Evolutionary conservation across 2,797 vertebrate species (phyloP).

Genomic region (Halcyon smyrnensis): DNA sequence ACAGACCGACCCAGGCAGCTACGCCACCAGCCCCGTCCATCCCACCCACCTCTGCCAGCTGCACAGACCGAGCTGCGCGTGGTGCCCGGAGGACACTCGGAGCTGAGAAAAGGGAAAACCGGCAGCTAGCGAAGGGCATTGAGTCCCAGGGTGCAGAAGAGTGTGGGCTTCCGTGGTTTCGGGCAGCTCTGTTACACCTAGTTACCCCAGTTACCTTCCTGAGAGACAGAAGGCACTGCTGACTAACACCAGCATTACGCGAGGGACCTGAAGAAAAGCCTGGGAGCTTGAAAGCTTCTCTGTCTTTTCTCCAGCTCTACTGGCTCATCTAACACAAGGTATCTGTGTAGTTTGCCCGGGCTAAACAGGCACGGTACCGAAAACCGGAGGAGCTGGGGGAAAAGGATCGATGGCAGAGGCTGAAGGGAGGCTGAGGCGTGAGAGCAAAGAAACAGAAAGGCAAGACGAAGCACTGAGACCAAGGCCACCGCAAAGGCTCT

Average conservation of each 20-base stretch:
- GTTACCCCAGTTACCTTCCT: not conserved
- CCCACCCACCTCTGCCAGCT: not conserved
- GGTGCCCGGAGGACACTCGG: accelerated
- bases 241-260: accelerated
- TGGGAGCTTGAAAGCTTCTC: not conserved
- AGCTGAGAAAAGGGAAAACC: not conserved
- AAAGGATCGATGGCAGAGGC: not conserved
- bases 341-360: not conserved
- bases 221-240: not conserved
- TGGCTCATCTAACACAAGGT: not conserved
- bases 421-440: not conserved
- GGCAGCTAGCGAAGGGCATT: too few relatives aligned
- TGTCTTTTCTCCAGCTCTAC: not conserved
- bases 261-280: not conserved
- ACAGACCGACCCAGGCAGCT: not conserved
- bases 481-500: not conserved
- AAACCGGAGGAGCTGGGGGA: not conserved
- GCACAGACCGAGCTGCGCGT: accelerated
- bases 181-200: not conserved
- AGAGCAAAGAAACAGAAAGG: not conserved
- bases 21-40: not conserved
- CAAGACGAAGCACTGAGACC: not conserved
- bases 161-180: not conserved
- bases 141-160: not conserved
- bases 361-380: not conserved